These are phyloP conservation scores for Pheosia tremula DNA, from an alignment of 2,888 invertebrate genomes.

Conservation along the genomic window DNA sequence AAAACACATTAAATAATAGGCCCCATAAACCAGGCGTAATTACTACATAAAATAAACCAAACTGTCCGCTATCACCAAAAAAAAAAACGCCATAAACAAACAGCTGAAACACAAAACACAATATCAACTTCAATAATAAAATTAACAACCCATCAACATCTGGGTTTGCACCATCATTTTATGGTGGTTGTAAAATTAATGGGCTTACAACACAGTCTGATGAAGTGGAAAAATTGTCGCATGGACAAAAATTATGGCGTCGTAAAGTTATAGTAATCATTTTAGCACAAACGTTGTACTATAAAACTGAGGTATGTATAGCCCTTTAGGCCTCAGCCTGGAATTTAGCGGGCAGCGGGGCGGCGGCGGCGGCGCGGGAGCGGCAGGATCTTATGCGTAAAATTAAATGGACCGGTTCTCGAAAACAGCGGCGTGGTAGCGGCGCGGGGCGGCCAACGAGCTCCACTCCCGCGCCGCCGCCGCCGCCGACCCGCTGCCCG, in stretches of 20 bases:
- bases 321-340: too few relatives aligned
- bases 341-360: too few relatives aligned
- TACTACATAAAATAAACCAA: neutral
- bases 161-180: constrained; percentile 28
- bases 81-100: constrained; percentile 3
- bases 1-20: too few relatives aligned
- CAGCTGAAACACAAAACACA: neutral
- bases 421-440: too few relatives aligned
- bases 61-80: neutral
- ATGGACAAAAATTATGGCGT: constrained; percentile 14
- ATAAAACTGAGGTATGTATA: too few relatives aligned
- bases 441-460: too few relatives aligned
- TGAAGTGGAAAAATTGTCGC: constrained; percentile 35
- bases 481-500: too few relatives aligned
- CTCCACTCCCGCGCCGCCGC: too few relatives aligned
- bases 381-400: too few relatives aligned
- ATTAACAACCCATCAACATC: constrained; percentile 27
- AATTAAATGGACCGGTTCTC: too few relatives aligned
- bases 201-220: constrained; percentile 23
- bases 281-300: neutral
- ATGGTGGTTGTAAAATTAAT: constrained; percentile 30
- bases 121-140: constrained; percentile 23
- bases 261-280: constrained; percentile 1
- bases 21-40: too few relatives aligned
- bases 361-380: too few relatives aligned